Conservation (phyloP, 1,140 invertebrate genomes). For the Drosophila punjabiensis region DNA sequence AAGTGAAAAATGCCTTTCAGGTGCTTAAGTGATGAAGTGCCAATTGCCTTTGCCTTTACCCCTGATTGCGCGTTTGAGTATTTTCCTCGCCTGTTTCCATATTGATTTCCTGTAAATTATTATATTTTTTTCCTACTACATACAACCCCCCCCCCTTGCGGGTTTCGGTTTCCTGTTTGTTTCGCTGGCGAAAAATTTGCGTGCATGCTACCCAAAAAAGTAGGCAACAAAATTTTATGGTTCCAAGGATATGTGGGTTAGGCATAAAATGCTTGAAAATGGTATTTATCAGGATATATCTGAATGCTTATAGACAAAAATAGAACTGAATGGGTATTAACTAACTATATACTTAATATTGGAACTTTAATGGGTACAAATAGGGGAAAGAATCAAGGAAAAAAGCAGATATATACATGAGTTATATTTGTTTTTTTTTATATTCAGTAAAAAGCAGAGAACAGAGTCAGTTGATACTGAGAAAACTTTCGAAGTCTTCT, state of each 20-base stretch:
- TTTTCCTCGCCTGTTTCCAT: constrained; percentile 29
- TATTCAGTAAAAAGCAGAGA: neutral
- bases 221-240: constrained; percentile 80
- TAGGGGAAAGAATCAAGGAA: neutral
- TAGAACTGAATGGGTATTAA: neutral
- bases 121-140: constrained; percentile 23
- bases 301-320: constrained; percentile 2
- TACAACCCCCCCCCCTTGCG: neutral
- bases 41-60: constrained; percentile 66
- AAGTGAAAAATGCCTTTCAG: constrained; percentile 82
- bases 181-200: constrained; percentile 58
- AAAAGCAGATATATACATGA: neutral
- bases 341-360: neutral
- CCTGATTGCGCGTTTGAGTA: constrained; percentile 63
- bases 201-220: constrained; percentile 41
- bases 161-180: constrained; percentile 27
- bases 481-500: too few species aligned
- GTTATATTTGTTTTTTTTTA: neutral
- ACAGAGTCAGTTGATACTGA: too few species aligned
- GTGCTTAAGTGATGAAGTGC: constrained; percentile 84
- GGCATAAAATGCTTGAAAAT: constrained; percentile 41
- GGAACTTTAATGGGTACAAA: neutral
- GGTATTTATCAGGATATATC: neutral
- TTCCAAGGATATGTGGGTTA: constrained; percentile 61
- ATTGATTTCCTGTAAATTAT: constrained; percentile 64